Evolutionary conservation across 1,140 invertebrate species (phyloP).

Genomic region (Meloidogyne exigua): DNA sequence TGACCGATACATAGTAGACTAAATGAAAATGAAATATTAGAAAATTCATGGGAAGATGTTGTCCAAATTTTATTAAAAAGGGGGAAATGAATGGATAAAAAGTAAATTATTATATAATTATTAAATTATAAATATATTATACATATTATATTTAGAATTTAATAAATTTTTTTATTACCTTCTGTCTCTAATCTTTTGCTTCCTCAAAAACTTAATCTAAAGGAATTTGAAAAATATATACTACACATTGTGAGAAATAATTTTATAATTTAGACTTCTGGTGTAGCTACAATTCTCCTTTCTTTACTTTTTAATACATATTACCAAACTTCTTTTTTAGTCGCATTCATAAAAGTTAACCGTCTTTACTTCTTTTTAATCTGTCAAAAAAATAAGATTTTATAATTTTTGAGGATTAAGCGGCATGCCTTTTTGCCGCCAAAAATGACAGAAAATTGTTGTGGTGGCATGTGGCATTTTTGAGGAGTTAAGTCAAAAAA

Average conservation of each 20-base stretch:
- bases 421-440: neutral
- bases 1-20: neutral
- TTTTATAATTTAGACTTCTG: neutral
- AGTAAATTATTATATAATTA: neutral
- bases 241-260: too few species aligned
- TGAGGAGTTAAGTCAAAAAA: neutral
- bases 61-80: neutral
- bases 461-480: neutral
- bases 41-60: neutral
- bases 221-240: too few species aligned
- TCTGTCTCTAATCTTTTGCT: too few species aligned
- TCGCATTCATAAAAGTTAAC: conserved; percentile 2
- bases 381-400: neutral
- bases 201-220: too few species aligned
- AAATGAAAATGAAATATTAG: neutral
- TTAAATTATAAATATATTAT: too few species aligned
- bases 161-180: too few species aligned
- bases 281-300: neutral
- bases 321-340: neutral
- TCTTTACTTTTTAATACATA: neutral
- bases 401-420: neutral
- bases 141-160: too few species aligned
- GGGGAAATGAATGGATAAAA: neutral
- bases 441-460: neutral
- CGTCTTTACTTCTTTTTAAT: neutral